Conservation (phyloP, 1,140 invertebrate species). For the Plodia interpunctella region DNA sequence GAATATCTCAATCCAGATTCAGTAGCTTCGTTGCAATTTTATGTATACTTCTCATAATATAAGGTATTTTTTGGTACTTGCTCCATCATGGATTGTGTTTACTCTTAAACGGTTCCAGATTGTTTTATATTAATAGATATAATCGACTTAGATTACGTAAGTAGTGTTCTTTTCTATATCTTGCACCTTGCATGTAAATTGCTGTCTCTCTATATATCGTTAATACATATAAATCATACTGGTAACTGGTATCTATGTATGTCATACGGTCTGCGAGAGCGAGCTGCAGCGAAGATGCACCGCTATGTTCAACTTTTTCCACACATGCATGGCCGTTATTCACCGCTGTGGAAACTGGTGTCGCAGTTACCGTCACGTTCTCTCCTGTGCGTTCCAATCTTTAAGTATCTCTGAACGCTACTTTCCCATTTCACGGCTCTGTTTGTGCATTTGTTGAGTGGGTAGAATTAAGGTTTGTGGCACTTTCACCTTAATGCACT, state of each 20-base stretch:
- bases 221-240: conserved; percentile 12
- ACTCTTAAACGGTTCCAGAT: no score
- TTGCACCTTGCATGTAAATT: neutral
- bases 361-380: conserved; percentile 42
- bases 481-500: neutral
- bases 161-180: neutral
- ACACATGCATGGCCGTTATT: conserved; percentile 52
- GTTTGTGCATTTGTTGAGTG: neutral
- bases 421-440: conserved; percentile 35
- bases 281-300: conserved; percentile 35
- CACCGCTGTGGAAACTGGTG: conserved; percentile 43
- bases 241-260: conserved; percentile 15
- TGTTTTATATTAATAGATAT: no score
- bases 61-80: no score
- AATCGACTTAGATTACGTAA: no score
- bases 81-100: no score
- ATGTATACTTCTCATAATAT: no score
- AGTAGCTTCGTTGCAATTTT: no score
- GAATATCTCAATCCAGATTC: no score
- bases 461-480: neutral
- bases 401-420: conserved; percentile 27
- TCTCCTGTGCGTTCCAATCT: conserved; percentile 34
- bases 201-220: neutral
- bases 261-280: conserved; percentile 27
- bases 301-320: conserved; percentile 56